Evolutionary conservation across 2,113 vertebrate genomes (phyloP).

Genomic region (Chlamydotis undulata): DNA sequence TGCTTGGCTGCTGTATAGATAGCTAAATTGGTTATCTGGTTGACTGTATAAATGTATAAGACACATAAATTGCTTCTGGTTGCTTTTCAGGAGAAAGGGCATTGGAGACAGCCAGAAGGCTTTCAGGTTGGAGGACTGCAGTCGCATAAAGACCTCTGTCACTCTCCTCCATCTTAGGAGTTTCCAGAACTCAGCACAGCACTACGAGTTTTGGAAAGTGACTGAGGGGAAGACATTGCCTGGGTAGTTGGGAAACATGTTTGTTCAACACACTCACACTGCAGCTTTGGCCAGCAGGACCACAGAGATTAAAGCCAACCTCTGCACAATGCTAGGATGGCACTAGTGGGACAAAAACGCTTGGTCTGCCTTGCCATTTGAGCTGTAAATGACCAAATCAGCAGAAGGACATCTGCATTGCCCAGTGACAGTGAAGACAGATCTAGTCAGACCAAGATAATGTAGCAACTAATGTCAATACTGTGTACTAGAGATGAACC

Average conservation of each 20-base stretch:
- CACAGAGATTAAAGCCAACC: neutral
- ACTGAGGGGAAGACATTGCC: accelerated
- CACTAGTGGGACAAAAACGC: neutral
- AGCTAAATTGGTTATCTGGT: neutral
- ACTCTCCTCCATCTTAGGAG: neutral
- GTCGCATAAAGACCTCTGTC: neutral
- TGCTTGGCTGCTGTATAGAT: neutral
- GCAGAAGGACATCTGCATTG: neutral
- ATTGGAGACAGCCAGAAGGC: neutral
- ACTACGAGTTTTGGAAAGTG: neutral
- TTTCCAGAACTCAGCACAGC: neutral
- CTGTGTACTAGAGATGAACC: neutral
- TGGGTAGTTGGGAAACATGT: neutral
- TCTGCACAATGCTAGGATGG: neutral
- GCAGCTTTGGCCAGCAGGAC: neutral
- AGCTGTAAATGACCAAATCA: neutral
- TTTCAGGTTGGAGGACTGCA: neutral
- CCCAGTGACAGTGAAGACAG: neutral
- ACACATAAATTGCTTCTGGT: neutral
- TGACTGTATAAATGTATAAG: neutral
- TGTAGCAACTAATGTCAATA: accelerated
- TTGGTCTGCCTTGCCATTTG: neutral
- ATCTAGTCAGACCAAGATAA: neutral
- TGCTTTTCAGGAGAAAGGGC: neutral
- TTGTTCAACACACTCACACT: neutral